Evolutionary conservation across 2,113 vertebrate species (phyloP).

Genomic region (Prinia subflava): DNA sequence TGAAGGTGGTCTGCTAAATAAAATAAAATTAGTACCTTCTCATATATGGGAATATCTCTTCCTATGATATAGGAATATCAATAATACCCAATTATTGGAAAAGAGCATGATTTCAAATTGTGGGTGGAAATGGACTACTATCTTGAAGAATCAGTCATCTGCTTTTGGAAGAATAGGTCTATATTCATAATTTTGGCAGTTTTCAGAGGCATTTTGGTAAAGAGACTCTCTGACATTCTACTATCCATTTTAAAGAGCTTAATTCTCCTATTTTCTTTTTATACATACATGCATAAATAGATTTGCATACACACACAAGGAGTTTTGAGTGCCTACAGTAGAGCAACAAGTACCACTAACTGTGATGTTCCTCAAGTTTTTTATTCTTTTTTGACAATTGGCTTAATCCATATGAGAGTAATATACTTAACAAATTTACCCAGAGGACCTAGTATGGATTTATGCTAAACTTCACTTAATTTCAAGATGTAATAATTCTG

Average conservation of each 20-base stretch:
- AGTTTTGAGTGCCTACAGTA: neutral
- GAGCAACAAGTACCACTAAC: neutral
- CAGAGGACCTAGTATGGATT: neutral
- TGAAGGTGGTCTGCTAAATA: neutral
- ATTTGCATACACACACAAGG: neutral
- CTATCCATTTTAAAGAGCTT: neutral
- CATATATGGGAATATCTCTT: neutral
- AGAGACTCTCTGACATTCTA: neutral
- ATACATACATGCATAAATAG: neutral
- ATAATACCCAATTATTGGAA: neutral
- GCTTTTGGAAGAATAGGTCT: neutral
- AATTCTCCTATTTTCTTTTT: neutral
- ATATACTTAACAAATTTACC: neutral
- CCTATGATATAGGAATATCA: neutral
- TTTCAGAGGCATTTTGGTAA: neutral
- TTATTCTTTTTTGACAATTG: neutral
- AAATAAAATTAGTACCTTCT: neutral
- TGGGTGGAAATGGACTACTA: neutral
- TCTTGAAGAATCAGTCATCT: neutral
- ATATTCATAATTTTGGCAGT: neutral
- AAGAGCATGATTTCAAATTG: neutral
- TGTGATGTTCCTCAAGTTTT: neutral
- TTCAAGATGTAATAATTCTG: neutral
- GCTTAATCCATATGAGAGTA: neutral
- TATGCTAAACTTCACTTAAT: neutral